These are phyloP conservation scores for Trichechus manatus DNA, from an alignment of 2,113 vertebrate genomes.

Conservation along the genomic window DNA sequence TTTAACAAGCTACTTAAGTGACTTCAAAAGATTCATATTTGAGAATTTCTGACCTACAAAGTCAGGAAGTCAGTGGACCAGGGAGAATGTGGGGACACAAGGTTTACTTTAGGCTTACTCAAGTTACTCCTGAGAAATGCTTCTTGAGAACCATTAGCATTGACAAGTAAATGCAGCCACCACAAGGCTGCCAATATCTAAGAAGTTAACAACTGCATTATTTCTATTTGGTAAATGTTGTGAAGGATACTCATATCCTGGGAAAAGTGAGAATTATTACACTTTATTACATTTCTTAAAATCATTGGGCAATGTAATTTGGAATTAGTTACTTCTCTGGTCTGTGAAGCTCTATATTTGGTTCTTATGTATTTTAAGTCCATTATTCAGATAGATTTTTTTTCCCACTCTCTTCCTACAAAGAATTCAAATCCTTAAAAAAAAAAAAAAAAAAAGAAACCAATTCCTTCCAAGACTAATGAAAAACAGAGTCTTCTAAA, in stretches of 20 bases:
- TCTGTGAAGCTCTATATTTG: not conserved
- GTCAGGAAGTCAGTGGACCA: not conserved
- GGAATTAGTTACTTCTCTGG: not conserved
- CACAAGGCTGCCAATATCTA: not conserved
- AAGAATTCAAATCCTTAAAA: constrained; percentile 61
- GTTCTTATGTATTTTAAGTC: constrained; percentile 24
- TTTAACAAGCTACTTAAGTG: not conserved
- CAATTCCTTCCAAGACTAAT: constrained; percentile 73
- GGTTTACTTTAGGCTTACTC: not conserved
- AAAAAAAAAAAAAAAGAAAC: constrained; percentile 48
- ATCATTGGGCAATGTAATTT: not conserved
- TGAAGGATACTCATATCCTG: not conserved
- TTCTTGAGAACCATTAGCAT: not conserved
- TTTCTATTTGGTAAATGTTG: not conserved
- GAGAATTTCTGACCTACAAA: constrained; percentile 4
- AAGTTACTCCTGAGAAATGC: not conserved
- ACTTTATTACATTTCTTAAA: not conserved
- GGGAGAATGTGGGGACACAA: not conserved
- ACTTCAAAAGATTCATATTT: not conserved
- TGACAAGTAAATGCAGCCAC: not conserved
- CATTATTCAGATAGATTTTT: not conserved
- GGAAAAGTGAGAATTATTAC: not conserved
- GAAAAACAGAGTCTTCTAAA: constrained; percentile 64
- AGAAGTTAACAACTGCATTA: not conserved
- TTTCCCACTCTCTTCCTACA: constrained; percentile 23